phyloP scores from a whole-genome alignment of 2,888 invertebrate genomes.

The Dryomyza anilis region DNA sequence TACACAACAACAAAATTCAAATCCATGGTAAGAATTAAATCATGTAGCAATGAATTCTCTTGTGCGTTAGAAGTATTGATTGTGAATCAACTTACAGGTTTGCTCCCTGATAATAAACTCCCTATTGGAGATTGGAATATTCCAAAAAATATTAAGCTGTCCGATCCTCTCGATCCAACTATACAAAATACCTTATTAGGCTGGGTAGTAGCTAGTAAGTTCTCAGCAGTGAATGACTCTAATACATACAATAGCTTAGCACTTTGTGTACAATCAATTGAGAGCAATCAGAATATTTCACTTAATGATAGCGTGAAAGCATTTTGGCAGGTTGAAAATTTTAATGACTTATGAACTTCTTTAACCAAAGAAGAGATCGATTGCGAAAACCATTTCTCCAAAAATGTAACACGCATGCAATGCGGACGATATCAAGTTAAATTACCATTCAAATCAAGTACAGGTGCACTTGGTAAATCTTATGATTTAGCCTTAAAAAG shows the following conservation, averaged over 20 bases:
- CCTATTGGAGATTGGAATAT: no score
- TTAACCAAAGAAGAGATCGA: conserved; percentile 5
- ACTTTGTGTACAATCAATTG: not conserved
- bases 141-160: conserved; percentile 21
- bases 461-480: conserved; percentile 16
- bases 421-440: conserved; percentile 21
- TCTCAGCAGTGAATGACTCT: not conserved
- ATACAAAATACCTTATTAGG: conserved; percentile 28
- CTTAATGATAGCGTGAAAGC: not conserved
- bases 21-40: not conserved
- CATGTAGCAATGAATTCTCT: conserved; percentile 11
- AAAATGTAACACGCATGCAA: not conserved
- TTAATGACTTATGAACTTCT: not conserved
- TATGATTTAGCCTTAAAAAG: conserved; percentile 16
- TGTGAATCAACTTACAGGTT: conserved; percentile 23
- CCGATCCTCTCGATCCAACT: conserved; percentile 21
- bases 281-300: not conserved
- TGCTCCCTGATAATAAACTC: conserved; percentile 18
- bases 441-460: conserved; percentile 14
- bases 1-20: conserved; percentile 21
- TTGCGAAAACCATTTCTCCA: conserved; percentile 3
- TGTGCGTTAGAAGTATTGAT: conserved; percentile 24
- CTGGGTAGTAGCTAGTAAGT: conserved; percentile 28
- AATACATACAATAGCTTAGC: not conserved
- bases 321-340: conserved; percentile 12